phyloP scores from a whole-genome alignment of 2,113 vertebrate genomes.

The Lanius collurio region DNA sequence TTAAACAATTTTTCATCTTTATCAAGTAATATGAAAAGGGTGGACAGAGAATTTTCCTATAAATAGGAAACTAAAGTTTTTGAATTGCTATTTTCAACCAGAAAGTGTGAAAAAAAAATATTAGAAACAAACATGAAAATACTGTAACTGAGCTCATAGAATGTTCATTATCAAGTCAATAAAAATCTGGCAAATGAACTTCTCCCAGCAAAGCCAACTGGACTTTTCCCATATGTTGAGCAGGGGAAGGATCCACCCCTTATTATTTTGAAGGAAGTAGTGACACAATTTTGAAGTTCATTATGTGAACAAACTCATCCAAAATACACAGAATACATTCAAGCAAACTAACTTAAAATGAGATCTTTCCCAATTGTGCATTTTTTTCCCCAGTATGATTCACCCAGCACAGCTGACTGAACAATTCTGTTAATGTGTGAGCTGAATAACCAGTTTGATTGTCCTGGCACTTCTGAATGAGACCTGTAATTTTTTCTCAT shows the following conservation, averaged over 20 bases:
- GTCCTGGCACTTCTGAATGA: constrained; percentile 35
- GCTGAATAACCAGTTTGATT: constrained; percentile 48
- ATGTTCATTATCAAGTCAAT: not conserved
- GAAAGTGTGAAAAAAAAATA: not conserved
- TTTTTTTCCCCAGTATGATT: not conserved
- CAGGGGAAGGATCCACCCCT: not conserved
- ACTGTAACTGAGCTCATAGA: not conserved
- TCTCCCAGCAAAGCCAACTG: not conserved
- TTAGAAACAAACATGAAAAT: not conserved
- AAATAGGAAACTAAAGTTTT: too few relatives aligned
- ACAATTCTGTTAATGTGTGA: constrained; percentile 16
- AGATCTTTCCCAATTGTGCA: not conserved
- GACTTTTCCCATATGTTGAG: not conserved
- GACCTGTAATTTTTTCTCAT: not conserved
- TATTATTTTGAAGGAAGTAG: not conserved
- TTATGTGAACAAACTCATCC: not conserved
- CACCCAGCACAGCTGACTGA: constrained; percentile 19
- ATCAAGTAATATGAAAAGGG: not conserved
- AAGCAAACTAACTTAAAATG: not conserved
- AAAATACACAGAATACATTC: not conserved
- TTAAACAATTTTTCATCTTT: not conserved
- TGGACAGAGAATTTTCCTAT: not conserved
- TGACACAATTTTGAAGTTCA: not conserved
- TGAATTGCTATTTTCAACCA: not conserved
- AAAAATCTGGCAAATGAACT: not conserved